Percentiles rank a stretch among this genome's conserved stretches.
phyloP scores from a whole-genome alignment of 2,113 vertebrate species.

The Leucopternis melanops region DNA sequence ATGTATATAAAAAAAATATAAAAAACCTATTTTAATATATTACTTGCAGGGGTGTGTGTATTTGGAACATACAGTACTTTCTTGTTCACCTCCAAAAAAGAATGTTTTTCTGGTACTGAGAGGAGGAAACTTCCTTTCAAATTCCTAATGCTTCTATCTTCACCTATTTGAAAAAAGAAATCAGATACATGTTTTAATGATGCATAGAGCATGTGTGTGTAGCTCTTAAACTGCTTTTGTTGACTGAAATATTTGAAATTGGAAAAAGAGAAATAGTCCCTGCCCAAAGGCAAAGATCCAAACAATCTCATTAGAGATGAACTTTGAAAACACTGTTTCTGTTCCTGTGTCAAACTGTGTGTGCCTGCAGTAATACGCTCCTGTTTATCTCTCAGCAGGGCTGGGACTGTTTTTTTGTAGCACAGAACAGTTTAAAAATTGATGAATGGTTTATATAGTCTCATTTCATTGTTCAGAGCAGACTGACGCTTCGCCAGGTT shows the following conservation, averaged over 20 bases:
- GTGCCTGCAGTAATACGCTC: not conserved
- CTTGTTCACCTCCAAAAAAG: not conserved
- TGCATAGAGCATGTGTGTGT: not conserved
- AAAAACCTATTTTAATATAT: not conserved
- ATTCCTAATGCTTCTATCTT: not conserved
- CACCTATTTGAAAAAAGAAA: not conserved
- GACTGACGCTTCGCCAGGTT: not conserved
- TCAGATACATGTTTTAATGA: not conserved
- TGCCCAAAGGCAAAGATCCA: not conserved
- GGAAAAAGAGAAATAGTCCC: not conserved
- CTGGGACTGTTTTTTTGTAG: not conserved
- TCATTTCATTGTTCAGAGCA: not conserved
- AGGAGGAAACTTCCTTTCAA: not conserved
- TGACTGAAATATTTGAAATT: not conserved
- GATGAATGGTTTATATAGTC: not conserved
- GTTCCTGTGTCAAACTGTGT: not conserved
- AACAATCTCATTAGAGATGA: not conserved
- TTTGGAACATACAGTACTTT: not conserved
- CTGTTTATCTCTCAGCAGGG: not conserved
- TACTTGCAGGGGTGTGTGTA: not conserved
- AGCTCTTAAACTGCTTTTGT: not conserved
- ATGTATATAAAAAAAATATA: not conserved
- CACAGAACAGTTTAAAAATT: not conserved
- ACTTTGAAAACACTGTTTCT: not conserved
- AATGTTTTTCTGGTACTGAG: not conserved